phyloP scores from a whole-genome alignment of 2,888 invertebrate species.

The Brenthis daphne region DNA sequence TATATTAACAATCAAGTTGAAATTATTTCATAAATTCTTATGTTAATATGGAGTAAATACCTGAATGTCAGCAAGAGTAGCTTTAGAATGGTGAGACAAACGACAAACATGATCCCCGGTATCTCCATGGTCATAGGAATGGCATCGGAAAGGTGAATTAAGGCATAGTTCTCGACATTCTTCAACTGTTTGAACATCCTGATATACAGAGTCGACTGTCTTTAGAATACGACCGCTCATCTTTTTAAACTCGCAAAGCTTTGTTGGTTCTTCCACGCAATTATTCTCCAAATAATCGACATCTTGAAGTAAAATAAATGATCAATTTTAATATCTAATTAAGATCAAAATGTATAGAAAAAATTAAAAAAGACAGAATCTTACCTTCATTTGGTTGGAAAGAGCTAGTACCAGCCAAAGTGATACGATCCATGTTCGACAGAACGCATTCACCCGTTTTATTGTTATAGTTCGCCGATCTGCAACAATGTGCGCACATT shows the following conservation, averaged over 20 bases:
- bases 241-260: slow-evolving; percentile 96
- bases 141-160: slow-evolving; percentile 94
- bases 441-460: slow-evolving; percentile 92
- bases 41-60: slow-evolving; percentile 58
- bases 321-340: neutral
- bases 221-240: slow-evolving; percentile 93
- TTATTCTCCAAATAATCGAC: slow-evolving; percentile 95
- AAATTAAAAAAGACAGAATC: neutral
- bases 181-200: slow-evolving; percentile 92
- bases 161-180: slow-evolving; percentile 94
- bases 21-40: neutral
- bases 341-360: neutral
- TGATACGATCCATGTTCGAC: slow-evolving; percentile 95
- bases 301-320: slow-evolving; percentile 52
- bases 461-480: slow-evolving; percentile 95
- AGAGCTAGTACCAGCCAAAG: slow-evolving; percentile 90
- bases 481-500: slow-evolving; percentile 73
- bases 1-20: neutral
- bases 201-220: slow-evolving; percentile 96
- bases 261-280: slow-evolving; percentile 96
- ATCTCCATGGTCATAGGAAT: slow-evolving; percentile 96
- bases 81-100: slow-evolving; percentile 94
- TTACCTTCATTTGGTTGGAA: slow-evolving; percentile 87
- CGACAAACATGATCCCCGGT: slow-evolving; percentile 96
- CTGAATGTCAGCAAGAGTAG: slow-evolving; percentile 93